Percentiles rank a stretch among this genome's conserved stretches.
phyloP scores from a whole-genome alignment of 2,888 invertebrate genomes.

The Atethmia centrago region DNA sequence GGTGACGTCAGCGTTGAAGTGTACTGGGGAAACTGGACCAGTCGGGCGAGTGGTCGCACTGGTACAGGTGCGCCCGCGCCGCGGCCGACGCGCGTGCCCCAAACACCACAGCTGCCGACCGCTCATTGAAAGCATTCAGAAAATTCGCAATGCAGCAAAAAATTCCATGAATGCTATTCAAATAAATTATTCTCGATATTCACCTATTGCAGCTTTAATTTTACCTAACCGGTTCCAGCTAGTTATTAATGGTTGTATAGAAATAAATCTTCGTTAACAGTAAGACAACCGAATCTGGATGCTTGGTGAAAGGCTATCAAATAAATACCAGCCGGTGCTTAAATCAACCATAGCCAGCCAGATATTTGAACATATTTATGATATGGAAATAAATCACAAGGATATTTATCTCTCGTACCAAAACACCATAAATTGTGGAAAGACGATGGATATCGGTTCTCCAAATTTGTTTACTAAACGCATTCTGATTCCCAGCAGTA shows the following conservation, averaged over 20 bases:
- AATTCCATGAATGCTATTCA: constrained; percentile 33
- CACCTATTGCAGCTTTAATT: constrained; percentile 14
- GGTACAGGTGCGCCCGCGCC: constrained; percentile 74
- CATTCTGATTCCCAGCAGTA: constrained; percentile 51
- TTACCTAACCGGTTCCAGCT: constrained; percentile 7
- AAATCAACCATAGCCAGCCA: constrained; percentile 41
- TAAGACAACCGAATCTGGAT: constrained; percentile 34
- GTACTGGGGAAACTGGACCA: constrained; percentile 68
- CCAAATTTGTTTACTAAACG: constrained; percentile 57
- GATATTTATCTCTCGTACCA: constrained; percentile 50
- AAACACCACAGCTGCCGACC: constrained; percentile 63
- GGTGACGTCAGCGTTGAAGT: constrained; percentile 68
- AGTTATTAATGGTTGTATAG: constrained; percentile 7
- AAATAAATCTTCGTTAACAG: constrained; percentile 33
- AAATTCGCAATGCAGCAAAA: constrained; percentile 50
- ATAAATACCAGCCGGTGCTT: constrained; percentile 52
- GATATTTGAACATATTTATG: constrained; percentile 58
- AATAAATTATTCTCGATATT: constrained; percentile 8
- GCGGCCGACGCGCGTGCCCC: constrained; percentile 70
- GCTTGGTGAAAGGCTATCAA: constrained; percentile 41
- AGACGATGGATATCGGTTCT: constrained; percentile 55
- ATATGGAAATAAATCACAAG: constrained; percentile 52
- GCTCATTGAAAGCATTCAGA: constrained; percentile 66
- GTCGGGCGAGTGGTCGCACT: constrained; percentile 68
- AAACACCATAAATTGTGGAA: constrained; percentile 58